These are phyloP conservation scores for Gortyna flavago DNA, from an alignment of 2,888 invertebrate genomes.

Conservation along the genomic window DNA sequence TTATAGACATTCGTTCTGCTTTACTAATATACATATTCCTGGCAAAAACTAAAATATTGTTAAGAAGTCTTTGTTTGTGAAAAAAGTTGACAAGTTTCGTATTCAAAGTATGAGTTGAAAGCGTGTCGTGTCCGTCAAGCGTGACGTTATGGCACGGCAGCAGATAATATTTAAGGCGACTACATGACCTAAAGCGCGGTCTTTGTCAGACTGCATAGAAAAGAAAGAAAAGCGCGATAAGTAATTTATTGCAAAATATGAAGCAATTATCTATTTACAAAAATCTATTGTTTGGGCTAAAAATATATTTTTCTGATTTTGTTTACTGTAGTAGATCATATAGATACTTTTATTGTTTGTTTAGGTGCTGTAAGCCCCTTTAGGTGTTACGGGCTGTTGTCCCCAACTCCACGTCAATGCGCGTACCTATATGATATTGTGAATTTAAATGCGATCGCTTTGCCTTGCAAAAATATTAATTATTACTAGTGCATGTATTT, in stretches of 20 bases:
- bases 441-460: slow-evolving; percentile 9
- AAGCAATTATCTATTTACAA: no score
- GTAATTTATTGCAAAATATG: no score
- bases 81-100: neutral
- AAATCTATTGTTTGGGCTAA: no score
- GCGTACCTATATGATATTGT: neutral
- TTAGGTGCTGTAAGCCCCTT: no score
- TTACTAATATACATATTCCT: slow-evolving; percentile 3
- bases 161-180: slow-evolving; percentile 7
- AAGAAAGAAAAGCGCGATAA: no score
- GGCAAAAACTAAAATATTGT: slow-evolving; percentile 1
- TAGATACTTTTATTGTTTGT: no score
- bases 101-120: slow-evolving; percentile 27
- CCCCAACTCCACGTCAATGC: no score
- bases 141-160: neutral
- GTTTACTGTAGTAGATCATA: no score
- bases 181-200: no score
- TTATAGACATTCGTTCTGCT: slow-evolving; percentile 10
- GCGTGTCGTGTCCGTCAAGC: slow-evolving; percentile 14
- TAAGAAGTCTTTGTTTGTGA: slow-evolving; percentile 2
- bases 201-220: no score
- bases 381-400: no score
- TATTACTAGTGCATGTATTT: neutral
- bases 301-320: no score
- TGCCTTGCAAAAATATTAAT: neutral